Evolutionary conservation across 53 echinoderm and acorn worm genomes (phyloP).

Genomic region (Holothuria leucospilota): DNA sequence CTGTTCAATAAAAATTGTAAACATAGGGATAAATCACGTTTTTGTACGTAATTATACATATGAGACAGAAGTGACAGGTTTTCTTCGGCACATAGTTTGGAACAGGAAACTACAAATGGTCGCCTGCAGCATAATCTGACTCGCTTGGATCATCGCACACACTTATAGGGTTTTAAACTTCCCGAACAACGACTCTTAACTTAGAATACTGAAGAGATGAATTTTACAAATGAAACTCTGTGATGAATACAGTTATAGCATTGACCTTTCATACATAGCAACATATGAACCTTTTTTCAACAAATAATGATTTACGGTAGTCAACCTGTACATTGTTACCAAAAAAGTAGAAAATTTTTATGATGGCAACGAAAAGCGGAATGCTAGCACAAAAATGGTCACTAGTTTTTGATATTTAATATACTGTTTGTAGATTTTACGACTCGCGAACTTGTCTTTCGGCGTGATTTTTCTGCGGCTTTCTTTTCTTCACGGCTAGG

Average conservation of each 20-base stretch:
- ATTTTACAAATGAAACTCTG: constrained; percentile 38
- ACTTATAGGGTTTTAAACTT: constrained; percentile 14
- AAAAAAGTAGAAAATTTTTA: constrained; percentile 42
- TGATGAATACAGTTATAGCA: constrained; percentile 46
- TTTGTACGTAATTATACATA: too few relatives aligned
- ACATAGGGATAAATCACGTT: too few relatives aligned
- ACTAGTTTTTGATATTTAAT: constrained; percentile 38
- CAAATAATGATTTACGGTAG: constrained; percentile 22
- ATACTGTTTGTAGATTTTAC: constrained; percentile 42
- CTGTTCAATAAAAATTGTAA: too few relatives aligned
- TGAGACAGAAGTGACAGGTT: too few relatives aligned
- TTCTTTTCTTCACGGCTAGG: too few relatives aligned
- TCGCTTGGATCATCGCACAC: constrained; percentile 22
- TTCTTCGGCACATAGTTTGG: background rate
- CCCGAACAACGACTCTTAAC: constrained; percentile 37
- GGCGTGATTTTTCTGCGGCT: too few relatives aligned
- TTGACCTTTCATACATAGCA: constrained; percentile 53
- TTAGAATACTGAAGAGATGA: constrained; percentile 57
- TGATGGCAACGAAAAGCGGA: constrained; percentile 59
- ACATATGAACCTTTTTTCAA: constrained; percentile 39
- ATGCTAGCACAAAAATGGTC: constrained; percentile 59
- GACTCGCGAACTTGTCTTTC: constrained; percentile 16
- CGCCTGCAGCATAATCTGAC: background rate
- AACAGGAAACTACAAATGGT: background rate
- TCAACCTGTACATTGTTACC: constrained; percentile 47